Evolutionary conservation across 2,797 vertebrate species (phyloP), one percentile per base, ranked within the genome.

Genomic region (Aratinga solstitialis): DNA sequence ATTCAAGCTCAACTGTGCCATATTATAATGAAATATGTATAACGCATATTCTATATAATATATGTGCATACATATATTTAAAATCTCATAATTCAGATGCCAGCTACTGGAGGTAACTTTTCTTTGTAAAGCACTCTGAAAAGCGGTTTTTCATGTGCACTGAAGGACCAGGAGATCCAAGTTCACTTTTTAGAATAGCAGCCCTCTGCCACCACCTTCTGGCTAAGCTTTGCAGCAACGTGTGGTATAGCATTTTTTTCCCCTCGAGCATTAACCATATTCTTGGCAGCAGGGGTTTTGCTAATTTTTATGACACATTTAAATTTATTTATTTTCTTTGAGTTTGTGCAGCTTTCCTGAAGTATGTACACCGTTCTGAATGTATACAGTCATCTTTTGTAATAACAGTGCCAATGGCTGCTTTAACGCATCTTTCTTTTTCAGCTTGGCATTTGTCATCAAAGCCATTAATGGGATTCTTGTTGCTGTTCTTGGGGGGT

Each of bases 171-270:
- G 58, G 18, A 67, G n/a, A 61, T 30, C 38, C 4, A 1, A 7
- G 27, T 36, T 27, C 30, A 43, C 61, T 26, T 23, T 29, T 65
- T 29, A 19, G 32, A 30, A 5, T 30, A n/a, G 2, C 23, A 42
- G 36, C 17, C 58, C 91, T 95, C 72, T 95, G 90, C 74, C 94
- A 76, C 95, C 95, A 83, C 74, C 96, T 94, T 22, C 94, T 95
- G 96, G 84, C 91, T 50, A 29, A 83, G 53, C 58, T 56, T 3
- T 53, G 78, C 71, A 90, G 22, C 65, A 50, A 5, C 56, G 18
- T 48, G 5, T 29, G 8, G 5, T 32, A 3, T 2, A 24, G 10
- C 32, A 0, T 29, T 53, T 72, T 36, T 45, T 45, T 8, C n/a
- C 47, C 29, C 40, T 43, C 6, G 0, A 58, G 26, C 10, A 1